Percentiles rank a stretch among this genome's conserved stretches.
phyloP scores from a whole-genome alignment of 2,888 invertebrate species.

The Cheilosia pagana region DNA sequence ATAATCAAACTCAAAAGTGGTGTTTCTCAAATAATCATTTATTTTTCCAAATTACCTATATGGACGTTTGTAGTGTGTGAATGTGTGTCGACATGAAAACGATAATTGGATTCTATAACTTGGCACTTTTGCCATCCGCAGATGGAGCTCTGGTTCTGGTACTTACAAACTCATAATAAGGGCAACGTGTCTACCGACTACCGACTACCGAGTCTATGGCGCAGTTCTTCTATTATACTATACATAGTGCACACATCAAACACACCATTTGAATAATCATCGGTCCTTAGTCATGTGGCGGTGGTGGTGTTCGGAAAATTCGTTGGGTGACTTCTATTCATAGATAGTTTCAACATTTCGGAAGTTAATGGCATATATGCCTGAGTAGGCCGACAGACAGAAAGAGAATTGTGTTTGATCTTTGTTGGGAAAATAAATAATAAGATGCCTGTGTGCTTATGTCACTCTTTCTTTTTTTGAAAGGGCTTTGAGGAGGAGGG shows the following conservation, averaged over 20 bases:
- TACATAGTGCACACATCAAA: constrained; percentile 41
- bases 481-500: constrained; percentile 39
- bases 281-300: constrained; percentile 58
- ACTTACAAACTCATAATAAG: constrained; percentile 38
- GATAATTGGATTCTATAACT: constrained; percentile 66
- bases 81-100: constrained; percentile 16
- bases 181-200: constrained; percentile 49
- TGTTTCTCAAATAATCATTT: constrained; percentile 56
- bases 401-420: constrained; percentile 67
- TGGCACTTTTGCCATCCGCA: constrained; percentile 56
- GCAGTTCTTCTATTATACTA: background rate
- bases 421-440: constrained; percentile 69
- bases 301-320: constrained; percentile 4
- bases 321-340: constrained; percentile 60
- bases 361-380: constrained; percentile 70
- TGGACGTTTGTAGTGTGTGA: constrained; percentile 31
- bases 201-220: background rate
- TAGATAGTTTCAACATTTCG: constrained; percentile 65
- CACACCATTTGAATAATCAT: constrained; percentile 66
- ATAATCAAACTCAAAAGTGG: constrained; percentile 62
- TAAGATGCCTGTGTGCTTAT: constrained; percentile 35
- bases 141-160: constrained; percentile 15
- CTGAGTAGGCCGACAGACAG: constrained; percentile 59
- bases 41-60: constrained; percentile 60
- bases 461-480: constrained; percentile 31